Conservation (phyloP, 2,797 vertebrate genomes). For the Sebastes hubbsi region DNA sequence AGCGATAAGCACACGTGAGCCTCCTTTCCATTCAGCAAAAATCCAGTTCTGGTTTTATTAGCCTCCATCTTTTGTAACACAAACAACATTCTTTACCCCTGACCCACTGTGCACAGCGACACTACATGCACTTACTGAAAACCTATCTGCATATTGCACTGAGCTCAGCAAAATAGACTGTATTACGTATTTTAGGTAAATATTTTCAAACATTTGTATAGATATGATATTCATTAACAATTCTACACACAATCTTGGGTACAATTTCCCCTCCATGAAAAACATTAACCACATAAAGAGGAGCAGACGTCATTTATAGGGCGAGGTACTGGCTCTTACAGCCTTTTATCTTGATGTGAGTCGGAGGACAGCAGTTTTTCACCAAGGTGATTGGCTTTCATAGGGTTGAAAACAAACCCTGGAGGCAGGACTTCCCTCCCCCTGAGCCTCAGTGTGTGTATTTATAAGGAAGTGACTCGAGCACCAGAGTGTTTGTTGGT, state of each 20-base stretch:
- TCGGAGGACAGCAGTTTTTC: not conserved
- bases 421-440: not conserved
- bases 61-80: not conserved
- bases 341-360: not conserved
- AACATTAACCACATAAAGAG: not conserved
- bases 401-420: constrained; percentile 25
- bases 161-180: not conserved
- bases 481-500: not conserved
- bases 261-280: not conserved
- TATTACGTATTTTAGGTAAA: not conserved
- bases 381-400: not conserved
- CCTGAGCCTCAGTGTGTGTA: not conserved
- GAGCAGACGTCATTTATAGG: not conserved
- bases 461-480: constrained; percentile 56
- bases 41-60: constrained; percentile 45
- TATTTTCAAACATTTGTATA: not conserved
- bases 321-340: not conserved
- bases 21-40: not conserved
- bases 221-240: fast-evolving
- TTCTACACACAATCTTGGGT: not conserved
- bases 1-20: not conserved
- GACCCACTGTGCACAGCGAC: constrained; percentile 2
- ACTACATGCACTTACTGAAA: not conserved
- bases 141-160: no score
- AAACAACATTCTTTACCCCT: constrained; percentile 48